Evolutionary conservation across 2,113 vertebrate genomes (phyloP).

Genomic region (Verasper variegatus): DNA sequence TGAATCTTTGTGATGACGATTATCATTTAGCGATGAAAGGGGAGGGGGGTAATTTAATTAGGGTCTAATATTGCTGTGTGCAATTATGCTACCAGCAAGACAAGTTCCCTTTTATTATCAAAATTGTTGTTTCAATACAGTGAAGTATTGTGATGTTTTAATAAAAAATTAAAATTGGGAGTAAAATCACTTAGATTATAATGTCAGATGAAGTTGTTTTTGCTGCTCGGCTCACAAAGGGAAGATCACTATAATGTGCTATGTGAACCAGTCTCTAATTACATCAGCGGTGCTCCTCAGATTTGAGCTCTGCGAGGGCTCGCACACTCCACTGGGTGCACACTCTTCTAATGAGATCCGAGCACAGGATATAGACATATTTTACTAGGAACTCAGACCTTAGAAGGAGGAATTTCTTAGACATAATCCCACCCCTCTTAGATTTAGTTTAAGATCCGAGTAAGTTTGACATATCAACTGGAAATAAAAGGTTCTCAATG

Average conservation of each 20-base stretch:
- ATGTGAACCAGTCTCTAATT: conserved; percentile 65
- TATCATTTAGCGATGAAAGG: conserved; percentile 69
- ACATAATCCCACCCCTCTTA: conserved; percentile 27
- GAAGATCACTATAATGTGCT: conserved; percentile 42
- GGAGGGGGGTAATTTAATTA: conserved; percentile 71
- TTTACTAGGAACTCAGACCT: conserved; percentile 49
- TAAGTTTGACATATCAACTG: conserved; percentile 24
- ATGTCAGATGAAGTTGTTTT: conserved; percentile 47
- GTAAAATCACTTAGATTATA: conserved; percentile 45
- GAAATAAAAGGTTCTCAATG: not conserved
- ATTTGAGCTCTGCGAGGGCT: conserved; percentile 46
- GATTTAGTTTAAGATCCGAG: conserved; percentile 20
- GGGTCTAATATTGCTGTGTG: conserved; percentile 49
- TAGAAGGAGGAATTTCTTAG: conserved; percentile 41
- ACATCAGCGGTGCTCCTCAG: conserved; percentile 49
- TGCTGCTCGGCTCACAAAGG: conserved; percentile 50
- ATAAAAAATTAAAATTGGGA: conserved; percentile 17
- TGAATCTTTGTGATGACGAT: conserved; percentile 66
- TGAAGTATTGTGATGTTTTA: conserved; percentile 19
- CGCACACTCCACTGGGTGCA: conserved; percentile 46
- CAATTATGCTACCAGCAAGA: conserved; percentile 43
- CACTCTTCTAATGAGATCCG: conserved; percentile 55
- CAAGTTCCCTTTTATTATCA: conserved; percentile 62
- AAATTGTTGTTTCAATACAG: conserved; percentile 59
- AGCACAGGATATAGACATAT: conserved; percentile 56